Base-by-base conservation (phyloP, 2,888 invertebrate species). In the Oligia latruncula region DNA sequence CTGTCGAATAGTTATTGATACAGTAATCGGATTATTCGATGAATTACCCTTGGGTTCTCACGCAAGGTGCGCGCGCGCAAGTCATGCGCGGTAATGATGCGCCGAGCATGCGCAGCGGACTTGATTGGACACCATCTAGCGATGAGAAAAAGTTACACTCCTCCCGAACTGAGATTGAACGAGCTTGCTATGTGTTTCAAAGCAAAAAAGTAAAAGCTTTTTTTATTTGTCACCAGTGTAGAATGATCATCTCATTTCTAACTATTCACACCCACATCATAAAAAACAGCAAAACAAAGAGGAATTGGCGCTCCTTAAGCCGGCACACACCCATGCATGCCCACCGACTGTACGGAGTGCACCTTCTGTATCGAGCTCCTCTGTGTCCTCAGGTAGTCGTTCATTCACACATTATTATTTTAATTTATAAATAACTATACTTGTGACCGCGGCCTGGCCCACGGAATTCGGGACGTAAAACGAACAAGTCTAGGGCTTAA, bases 81-180 rank as follows among this genome's bases (percentile, higher is more conserved):
- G 92, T 93, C 93, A 93, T 90, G 92, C 89, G 88, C 89, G 77
- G 88, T 93, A 93, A 92, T 92, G 92, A 88, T 80, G 74, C 87
- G 78, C 79, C 68, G 81, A 80, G 83, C 84, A 78, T 74, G 75
- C 84, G 78, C 82, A 46, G 43, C 55, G n/a, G 74, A 75, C 70
- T 78, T 65, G 72, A 77, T 64, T 74, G 49, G 55, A 43, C 49
- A 74, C 29, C 13, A 5, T 11, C 17, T 17, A 8, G 15, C n/a
- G 11, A 15, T 1, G 29, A 35, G 8, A 72, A 87, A 77, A 80
- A 80, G 84, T 60, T 13, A 0, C n/a, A 85, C 62, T 83, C 20
- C 17, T 15, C 0, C 6, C 23, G 4, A 29, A 58, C n/a, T 17
- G 29, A 11, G 11, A 49, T 43, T 15, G 40, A 65, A 11, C 64